A percentile compares a stretch with the other conserved stretches of the same genome.
phyloP scores from a whole-genome alignment of 2,888 invertebrate species.

The Falcaria lacertinaria region DNA sequence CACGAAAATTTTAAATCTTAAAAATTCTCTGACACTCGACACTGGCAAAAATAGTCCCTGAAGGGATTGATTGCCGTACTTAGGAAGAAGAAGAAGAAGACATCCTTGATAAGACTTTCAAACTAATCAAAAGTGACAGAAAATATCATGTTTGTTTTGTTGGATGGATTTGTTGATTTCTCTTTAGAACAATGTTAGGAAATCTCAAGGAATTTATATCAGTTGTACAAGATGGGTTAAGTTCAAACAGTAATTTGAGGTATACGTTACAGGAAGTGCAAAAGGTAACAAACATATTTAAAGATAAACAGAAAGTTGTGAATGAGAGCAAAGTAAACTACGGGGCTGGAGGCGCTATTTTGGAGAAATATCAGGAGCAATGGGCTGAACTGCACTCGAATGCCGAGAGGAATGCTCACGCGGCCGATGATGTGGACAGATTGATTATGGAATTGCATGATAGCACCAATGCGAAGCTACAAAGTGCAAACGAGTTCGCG shows the following conservation, averaged over 20 bases:
- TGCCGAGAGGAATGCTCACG: slow-evolving; percentile 84
- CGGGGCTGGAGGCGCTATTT: slow-evolving; percentile 83
- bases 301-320: slow-evolving; percentile 54
- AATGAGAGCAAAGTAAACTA: slow-evolving; percentile 63
- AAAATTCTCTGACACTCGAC: too few species aligned
- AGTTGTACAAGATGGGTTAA: slow-evolving; percentile 68
- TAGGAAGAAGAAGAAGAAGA: too few species aligned
- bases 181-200: slow-evolving; percentile 54
- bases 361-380: slow-evolving; percentile 84
- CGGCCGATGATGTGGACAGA: slow-evolving; percentile 76
- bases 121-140: not conserved
- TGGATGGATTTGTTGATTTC: slow-evolving; percentile 7
- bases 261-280: slow-evolving; percentile 70
- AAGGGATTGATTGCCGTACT: too few species aligned
- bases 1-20: too few species aligned
- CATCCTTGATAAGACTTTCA: too few species aligned
- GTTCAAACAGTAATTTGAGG: slow-evolving; percentile 59
- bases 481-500: slow-evolving; percentile 56
- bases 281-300: slow-evolving; percentile 64
- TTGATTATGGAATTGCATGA: slow-evolving; percentile 57
- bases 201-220: slow-evolving; percentile 72
- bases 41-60: too few species aligned
- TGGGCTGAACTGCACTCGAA: slow-evolving; percentile 85
- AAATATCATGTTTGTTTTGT: slow-evolving; percentile 2
- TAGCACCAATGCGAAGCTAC: slow-evolving; percentile 43